Evolutionary conservation across 2,113 vertebrate genomes (phyloP).

Genomic region (Arvicanthis niloticus): DNA sequence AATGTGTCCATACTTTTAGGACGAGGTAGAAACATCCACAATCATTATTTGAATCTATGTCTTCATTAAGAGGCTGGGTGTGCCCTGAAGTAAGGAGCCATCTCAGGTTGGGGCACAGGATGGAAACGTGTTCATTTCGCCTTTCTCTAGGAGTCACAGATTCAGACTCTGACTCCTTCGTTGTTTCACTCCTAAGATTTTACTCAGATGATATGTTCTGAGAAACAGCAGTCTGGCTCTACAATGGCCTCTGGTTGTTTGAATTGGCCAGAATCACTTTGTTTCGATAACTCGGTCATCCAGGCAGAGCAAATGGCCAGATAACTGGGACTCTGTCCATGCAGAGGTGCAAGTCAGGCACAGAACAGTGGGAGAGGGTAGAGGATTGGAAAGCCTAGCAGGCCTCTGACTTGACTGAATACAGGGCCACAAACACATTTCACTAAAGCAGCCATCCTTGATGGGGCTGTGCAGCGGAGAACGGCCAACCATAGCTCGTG

Average conservation of each 20-base stretch:
- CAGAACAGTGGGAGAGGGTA: neutral
- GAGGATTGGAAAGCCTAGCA: neutral
- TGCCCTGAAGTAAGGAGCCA: fast-evolving
- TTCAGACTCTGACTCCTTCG: neutral
- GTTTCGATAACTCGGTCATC: neutral
- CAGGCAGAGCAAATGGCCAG: neutral
- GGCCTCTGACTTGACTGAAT: neutral
- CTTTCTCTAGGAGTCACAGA: neutral
- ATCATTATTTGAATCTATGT: neutral
- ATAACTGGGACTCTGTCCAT: neutral
- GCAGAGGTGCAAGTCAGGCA: neutral
- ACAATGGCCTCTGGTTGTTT: neutral
- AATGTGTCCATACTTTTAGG: fast-evolving
- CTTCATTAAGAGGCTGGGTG: neutral
- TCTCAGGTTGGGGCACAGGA: neutral
- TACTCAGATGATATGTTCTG: conserved; percentile 19
- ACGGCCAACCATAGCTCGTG: neutral
- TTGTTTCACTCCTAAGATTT: conserved; percentile 2
- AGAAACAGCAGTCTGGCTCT: neutral
- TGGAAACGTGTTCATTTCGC: neutral
- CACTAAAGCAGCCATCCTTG: neutral
- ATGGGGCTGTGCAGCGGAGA: too few species aligned
- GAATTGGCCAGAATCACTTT: conserved; percentile 1
- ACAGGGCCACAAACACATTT: neutral
- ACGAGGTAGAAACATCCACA: neutral